These are phyloP conservation scores for Cosmia trapezina DNA, from an alignment of 2,888 invertebrate genomes.

Conservation along the genomic window DNA sequence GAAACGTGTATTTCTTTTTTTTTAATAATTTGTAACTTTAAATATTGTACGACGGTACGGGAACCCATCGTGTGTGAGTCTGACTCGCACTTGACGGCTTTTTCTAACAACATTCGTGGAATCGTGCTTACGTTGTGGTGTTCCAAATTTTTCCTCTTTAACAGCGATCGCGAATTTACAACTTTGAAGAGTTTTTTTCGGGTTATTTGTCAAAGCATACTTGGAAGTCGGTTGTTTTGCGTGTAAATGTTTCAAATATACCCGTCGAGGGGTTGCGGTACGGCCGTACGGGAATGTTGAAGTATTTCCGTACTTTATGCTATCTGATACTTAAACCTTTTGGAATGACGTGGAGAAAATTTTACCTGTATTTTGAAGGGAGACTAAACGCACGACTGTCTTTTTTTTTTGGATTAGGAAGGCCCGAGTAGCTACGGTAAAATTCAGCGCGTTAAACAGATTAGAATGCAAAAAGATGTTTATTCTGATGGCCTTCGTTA, in stretches of 20 bases:
- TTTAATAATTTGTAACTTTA: no score
- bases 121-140: slow-evolving; percentile 28
- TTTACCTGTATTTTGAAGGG: slow-evolving; percentile 9
- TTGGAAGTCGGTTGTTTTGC: slow-evolving; percentile 52
- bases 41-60: not conserved
- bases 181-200: slow-evolving; percentile 50
- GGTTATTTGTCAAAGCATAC: slow-evolving; percentile 65
- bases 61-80: not conserved
- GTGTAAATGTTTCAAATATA: slow-evolving; percentile 58
- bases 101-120: slow-evolving; percentile 40
- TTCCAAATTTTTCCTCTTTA: slow-evolving; percentile 35
- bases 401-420: not conserved
- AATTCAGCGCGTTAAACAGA: not conserved
- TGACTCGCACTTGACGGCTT: not conserved
- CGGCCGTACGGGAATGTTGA: slow-evolving; percentile 30
- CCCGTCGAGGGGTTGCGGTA: slow-evolving; percentile 34
- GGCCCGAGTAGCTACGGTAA: not conserved
- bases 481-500: not conserved
- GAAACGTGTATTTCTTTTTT: no score
- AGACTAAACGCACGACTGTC: not conserved
- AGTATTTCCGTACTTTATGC: slow-evolving; percentile 30
- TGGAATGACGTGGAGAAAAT: slow-evolving; percentile 15
- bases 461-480: not conserved
- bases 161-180: slow-evolving; percentile 34
- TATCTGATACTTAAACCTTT: slow-evolving; percentile 24